Evolutionary conservation across 35 echinoderm and acorn worm genomes (phyloP).

Genomic region (Apostichopus japonicus): DNA sequence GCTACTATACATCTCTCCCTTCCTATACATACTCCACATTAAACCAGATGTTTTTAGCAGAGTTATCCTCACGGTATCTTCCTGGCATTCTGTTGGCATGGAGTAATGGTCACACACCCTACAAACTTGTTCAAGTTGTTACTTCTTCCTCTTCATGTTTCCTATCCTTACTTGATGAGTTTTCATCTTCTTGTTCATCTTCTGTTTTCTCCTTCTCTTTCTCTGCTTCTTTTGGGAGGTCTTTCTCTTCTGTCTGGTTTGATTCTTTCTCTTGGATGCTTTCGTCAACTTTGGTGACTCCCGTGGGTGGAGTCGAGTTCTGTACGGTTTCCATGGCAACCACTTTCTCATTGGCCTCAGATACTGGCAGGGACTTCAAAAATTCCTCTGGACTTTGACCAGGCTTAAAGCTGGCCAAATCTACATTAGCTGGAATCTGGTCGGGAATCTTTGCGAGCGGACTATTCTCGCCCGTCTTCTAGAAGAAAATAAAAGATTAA

Average conservation of each 20-base stretch:
- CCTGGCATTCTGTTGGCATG: too few species aligned
- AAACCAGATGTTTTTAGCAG: too few species aligned
- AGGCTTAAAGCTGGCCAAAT: neutral
- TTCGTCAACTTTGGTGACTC: neutral
- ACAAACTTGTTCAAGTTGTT: neutral
- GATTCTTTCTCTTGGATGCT: neutral
- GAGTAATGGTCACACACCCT: too few species aligned
- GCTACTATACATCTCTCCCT: too few species aligned
- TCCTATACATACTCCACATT: too few species aligned
- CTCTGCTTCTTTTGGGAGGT: neutral
- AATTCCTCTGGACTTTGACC: constrained; percentile 22
- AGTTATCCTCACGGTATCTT: too few species aligned
- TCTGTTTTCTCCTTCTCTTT: neutral
- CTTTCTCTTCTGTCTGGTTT: neutral
- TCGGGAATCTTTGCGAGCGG: neutral
- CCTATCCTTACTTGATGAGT: neutral
- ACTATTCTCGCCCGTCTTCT: too few species aligned
- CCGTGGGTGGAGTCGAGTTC: neutral
- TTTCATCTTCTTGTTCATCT: neutral
- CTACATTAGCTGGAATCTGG: constrained; percentile 2
- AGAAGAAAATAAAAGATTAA: too few species aligned
- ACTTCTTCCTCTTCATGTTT: neutral
- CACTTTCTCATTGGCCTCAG: neutral
- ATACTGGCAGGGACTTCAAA: neutral
- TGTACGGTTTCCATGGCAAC: neutral